Base-by-base conservation (phyloP, 1,140 invertebrate genomes). In the Pectinophora gossypiella region DNA sequence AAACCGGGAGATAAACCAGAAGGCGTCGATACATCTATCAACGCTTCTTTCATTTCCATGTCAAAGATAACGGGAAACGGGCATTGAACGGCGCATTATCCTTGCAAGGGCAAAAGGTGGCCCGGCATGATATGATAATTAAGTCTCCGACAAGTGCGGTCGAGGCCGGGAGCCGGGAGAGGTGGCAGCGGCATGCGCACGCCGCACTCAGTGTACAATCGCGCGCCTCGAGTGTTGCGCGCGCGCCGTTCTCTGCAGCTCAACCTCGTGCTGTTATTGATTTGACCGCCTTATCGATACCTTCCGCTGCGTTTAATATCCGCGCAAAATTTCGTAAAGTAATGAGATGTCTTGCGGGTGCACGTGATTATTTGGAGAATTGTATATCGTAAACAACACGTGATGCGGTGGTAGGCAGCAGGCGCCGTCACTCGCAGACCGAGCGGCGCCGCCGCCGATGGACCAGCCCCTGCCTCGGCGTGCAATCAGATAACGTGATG, bases 401-500 rank as follows among this genome's bases (percentile, higher is more conserved):
- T 62, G 72, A 80, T 79, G 73, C 51, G 18, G 58, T 58, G 58
- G 56, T 76, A 71, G 58, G 58, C 54, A 15, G 44, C 36, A 42
- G 40, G 59, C 60, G 66, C 59, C 56, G 65, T 46, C 60, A 69
- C 64, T 69, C 55, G 68, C 60, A 83, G 80, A 82, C 75, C 54
- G 60, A 68, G 58, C 68, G 81, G 76, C 81, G 75, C 68, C 70
- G 61, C 59, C 55, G 51, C 55, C 38, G 50, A 53, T 64, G 64
- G 51, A 68, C 64, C 57, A 44, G 61, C 48, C 64, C 66, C 62
- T 61, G 62, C 58, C 59, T 63, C 59, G 40, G 75, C 76, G 78
- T 63, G 60, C 63, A 70, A 74, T 72, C 68, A 83, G 75, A 77
- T 82, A 85, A 76, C 75, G 80, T 85, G 82, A 85, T 85, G 85